Base-by-base conservation (phyloP, 2,797 vertebrate species). In the Esox masquinongy region DNA sequence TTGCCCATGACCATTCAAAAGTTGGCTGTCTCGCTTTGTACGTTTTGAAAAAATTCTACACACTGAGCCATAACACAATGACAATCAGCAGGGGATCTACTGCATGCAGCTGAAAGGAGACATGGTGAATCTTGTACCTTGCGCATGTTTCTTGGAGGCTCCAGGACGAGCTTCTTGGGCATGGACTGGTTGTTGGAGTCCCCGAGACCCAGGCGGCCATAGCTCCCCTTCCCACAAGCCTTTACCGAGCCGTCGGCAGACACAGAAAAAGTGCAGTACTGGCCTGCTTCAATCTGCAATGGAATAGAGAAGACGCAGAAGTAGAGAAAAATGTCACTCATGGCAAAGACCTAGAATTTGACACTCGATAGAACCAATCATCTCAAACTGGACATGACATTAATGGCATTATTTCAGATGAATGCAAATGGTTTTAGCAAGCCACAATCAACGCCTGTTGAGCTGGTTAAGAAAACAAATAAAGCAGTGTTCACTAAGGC, bases 121-220 rank as follows among this genome's bases (percentile, higher is more conserved):
- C 6, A 24, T 24, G 22, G 56, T 26, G 56, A 61, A 22, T 24
- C 22, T 26, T 61, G 3, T 61, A 61, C 56, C 73, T 89, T 89
- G 72, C 84, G 77, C 83, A 90, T 85, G 78, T 68, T 85, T 26
- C 88, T 85, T 0, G 86, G 83, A 0, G 89, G 90, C 66, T 91
- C 90, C 76, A 91, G 86, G 26, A 83, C 85, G 64, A 91, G 84
- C 72, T 91, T 91, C 76, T 91, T 91, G 43, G 89, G 89, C 72
- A 89, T 81, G 3, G 89, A 90, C 77, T 91, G 90, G 78, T 91
- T 91, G 80, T 91, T 91, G 70, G 90, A 91, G 82, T 91, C 90
- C 2, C 90, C 90, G 17, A 91, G 86, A 22, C 90, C 90, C 74
- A 91, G 86, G 19, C 90, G 84, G 12, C 90, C 90, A 59, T 91